Evolutionary conservation across 2,113 vertebrate genomes (phyloP), one percentile per base, ranked within the genome.

Genomic region (Oreochromis aureus): DNA sequence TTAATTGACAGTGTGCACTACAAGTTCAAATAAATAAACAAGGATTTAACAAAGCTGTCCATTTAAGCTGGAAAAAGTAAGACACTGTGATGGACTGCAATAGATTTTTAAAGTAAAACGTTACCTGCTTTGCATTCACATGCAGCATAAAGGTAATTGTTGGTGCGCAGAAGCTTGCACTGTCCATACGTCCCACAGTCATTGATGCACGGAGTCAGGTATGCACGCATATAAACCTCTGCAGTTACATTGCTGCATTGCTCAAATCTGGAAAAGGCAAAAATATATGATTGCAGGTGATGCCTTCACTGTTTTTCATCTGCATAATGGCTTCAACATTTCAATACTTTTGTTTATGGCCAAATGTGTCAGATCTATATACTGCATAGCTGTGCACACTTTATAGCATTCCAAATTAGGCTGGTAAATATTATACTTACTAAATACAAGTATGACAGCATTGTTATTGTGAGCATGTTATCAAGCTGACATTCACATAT

Each of bases 61-160:
- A 27, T 53, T 34, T 41, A n/a, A 69, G 44, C 27, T 53, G 69
- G 16, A 10, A 71, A 63, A 59, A 11, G 5, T 16, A 80, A 55
- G 48, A 80, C n/a, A 63, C 27, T 63, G 22, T 10, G 18, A n/a
- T 19, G 48, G 3, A 12, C 24, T 16, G 15, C 32, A 61, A 11
- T 6, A 8, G n/a, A 36, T 54, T 18, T 22, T 73, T 16, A 9
- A 27, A 46, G 76, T 6, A 63, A 79, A 22, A 6, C 30, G 6
- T 88, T 97, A 99, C 99, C 99, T 89, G 99, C 99, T 97, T 99
- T 99, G 97, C 99, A 99, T 96, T 99, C 98, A 91, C 99, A 99
- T 53, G 99, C 98, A 0, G 99, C 99, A 0, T 99, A 99, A 90
- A 99, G 96, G 93, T 98, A 99, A 96, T 98, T 99, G 96, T 99